Evolutionary conservation across 2,797 vertebrate species (phyloP), one percentile per base, ranked within the genome.

Genomic region (Helarctos malayanus): DNA sequence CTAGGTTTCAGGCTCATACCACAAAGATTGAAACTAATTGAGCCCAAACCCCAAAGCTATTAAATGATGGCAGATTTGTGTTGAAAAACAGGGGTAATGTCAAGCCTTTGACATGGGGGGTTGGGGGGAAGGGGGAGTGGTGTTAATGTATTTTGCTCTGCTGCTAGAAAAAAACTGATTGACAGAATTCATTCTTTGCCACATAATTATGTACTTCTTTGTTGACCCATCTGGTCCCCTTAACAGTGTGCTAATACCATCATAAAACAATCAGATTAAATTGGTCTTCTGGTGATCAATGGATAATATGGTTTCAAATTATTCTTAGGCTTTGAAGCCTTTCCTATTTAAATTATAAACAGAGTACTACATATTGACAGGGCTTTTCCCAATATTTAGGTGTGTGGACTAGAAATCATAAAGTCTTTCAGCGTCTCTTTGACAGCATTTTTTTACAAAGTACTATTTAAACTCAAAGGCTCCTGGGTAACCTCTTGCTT

Each of bases 191-290:
- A 94, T 97, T 95, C 96, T 96, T 95, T 91, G 75, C 7, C 47
- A 92, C 88, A 83, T 5, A 96, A 98, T 95, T 96, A 96, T 76
- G 87, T 98, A 97, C 85, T 96, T 96, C 52, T 97, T 94, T 95
- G 96, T 94, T 97, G 98, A 96, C 97, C 69, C 91, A 21, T 6
- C 94, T 95, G 97, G 65, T 95, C 89, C 94, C 78, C 78, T 97
- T 96, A 96, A 85, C 97, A 73, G 90, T 49, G 92, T 93, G 82
- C 59, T 98, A 97, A 96, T 82, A 41, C 54, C 57, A 63, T 96
- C 81, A 38, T 94, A 98, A 98, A 98, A 96, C 83, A 97, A 97
- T 96, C 84, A 92, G 85, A 83, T 93, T 97, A 97, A 98, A 97
- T 95, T 80, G 47, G 86, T 84, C 75, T 92, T 97, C 96, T 94